Percentiles rank a stretch among this genome's conserved stretches.
phyloP scores from a whole-genome alignment of 1,140 invertebrate genomes.

The Drosophila sp. region DNA sequence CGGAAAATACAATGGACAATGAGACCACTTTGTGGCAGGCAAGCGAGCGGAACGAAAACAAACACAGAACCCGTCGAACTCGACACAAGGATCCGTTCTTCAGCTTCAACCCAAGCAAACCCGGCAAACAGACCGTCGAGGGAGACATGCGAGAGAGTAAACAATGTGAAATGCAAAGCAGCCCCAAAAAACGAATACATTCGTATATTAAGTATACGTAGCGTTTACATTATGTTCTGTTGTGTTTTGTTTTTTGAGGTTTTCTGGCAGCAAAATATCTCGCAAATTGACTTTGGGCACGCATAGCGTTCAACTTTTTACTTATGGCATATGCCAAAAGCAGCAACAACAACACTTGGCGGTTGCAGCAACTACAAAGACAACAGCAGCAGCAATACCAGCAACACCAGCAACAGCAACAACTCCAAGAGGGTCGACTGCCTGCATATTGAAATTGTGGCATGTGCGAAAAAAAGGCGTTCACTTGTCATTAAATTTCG shows the following conservation, averaged over 20 bases:
- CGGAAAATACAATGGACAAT: conserved; percentile 56
- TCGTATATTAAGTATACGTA: conserved; percentile 76
- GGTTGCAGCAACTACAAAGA: conserved; percentile 25
- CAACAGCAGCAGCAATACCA: conserved; percentile 28
- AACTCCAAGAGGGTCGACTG: conserved; percentile 21
- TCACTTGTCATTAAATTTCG: conserved; percentile 77
- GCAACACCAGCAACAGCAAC: conserved; percentile 26
- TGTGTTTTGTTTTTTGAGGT: conserved; percentile 40
- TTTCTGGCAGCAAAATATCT: conserved; percentile 57
- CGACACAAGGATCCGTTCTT: conserved; percentile 30
- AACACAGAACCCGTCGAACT: conserved; percentile 51
- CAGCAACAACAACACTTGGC: conserved; percentile 11
- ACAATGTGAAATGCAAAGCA: conserved; percentile 8
- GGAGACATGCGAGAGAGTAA: conserved; percentile 33
- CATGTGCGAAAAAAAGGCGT: conserved; percentile 75
- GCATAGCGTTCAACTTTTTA: conserved; percentile 60
- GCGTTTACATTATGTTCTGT: conserved; percentile 33
- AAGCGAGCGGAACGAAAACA: conserved; percentile 55
- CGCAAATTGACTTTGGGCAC: conserved; percentile 76
- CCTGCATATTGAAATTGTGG: conserved; percentile 54
- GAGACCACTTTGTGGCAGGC: conserved; percentile 53
- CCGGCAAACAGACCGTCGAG: conserved; percentile 9
- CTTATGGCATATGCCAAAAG: conserved; percentile 30
- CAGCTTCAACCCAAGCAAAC: no score
- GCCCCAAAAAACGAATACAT: conserved; percentile 22